Evolutionary conservation across 1,140 invertebrate species (phyloP), one percentile per base, ranked within the genome.

Genomic region (Achatina immaculata): DNA sequence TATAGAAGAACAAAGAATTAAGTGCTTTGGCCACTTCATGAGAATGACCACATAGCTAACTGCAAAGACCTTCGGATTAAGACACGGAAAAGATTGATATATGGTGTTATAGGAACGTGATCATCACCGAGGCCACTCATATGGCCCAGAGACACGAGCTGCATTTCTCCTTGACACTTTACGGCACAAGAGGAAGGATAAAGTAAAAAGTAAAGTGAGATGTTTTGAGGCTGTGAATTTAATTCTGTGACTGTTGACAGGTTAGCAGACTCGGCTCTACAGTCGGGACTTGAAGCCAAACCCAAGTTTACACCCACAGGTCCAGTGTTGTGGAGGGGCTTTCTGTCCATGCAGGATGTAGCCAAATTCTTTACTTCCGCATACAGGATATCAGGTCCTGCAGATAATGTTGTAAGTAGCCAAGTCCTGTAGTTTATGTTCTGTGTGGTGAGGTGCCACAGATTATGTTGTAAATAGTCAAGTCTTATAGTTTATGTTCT

Each of bases 311-410:
- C 83, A 0, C 87, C 86, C 0, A 85, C 83, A 16, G 86, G 89
- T 19, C 89, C 86, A 6, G 81, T 85, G 9, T 92, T 97, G 24
- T 99, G 97, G 96, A 94, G 94, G 84, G 97, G 97, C 0, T 94
- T 94, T 75, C 94, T 99, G 1, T 95, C 94, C 85, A 98, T 98
- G 96, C 94, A 95, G 1, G 97, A 98, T 88, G 95, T 98, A 0
- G 95, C 96, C 0, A 95, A 96, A 85, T 97, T 98, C 85, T 94
- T 95, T 83, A 95, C 97, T 1, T 94, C 94, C 21, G 95, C 96
- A 9, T 94, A 95, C 86, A 94, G 95, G 91, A 95, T 96, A 58
- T 91, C 90, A 66, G 91, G 91, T 24, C 86, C 87, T 6, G 72
- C 84, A 14, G 85, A 87, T 34, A 80, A 85, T 74, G 51, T 89